Conservation (phyloP, 2,888 invertebrate genomes). For the Scrobipalpa costella region DNA sequence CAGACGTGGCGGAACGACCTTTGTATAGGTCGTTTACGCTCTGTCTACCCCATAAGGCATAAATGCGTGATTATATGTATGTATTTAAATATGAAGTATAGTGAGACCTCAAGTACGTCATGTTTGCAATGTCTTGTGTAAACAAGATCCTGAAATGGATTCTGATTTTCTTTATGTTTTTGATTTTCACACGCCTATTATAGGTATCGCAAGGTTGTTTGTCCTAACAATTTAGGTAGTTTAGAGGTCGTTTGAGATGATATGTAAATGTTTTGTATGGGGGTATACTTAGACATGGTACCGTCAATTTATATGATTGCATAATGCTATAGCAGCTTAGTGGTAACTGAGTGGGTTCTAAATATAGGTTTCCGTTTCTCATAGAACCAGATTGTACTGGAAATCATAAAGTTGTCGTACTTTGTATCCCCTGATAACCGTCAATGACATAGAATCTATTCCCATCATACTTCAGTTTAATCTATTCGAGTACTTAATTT, state of each 20-base stretch:
- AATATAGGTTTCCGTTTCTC: background rate
- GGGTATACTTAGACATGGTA: background rate
- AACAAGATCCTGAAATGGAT: conserved; percentile 19
- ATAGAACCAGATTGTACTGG: background rate
- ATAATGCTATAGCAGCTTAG: background rate
- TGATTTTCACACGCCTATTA: conserved; percentile 31
- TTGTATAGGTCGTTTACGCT: no score
- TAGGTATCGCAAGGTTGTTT: conserved; percentile 21
- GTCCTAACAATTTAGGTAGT: background rate
- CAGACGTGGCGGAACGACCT: no score
- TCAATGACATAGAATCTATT: background rate
- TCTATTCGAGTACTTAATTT: no score
- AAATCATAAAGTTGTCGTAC: background rate
- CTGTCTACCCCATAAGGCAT: no score
- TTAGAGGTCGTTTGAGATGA: conserved; percentile 4
- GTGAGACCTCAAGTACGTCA: no score
- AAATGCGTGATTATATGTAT: no score
- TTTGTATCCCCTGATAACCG: background rate
- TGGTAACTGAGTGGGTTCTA: background rate
- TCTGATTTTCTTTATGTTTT: conserved; percentile 24
- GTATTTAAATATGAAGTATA: no score
- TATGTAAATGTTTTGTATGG: background rate
- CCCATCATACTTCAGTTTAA: background rate
- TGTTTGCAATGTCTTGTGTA: background rate
- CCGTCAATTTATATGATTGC: background rate